phyloP scores from a whole-genome alignment of 2,888 invertebrate genomes.

The Chelonus formosanus region DNA sequence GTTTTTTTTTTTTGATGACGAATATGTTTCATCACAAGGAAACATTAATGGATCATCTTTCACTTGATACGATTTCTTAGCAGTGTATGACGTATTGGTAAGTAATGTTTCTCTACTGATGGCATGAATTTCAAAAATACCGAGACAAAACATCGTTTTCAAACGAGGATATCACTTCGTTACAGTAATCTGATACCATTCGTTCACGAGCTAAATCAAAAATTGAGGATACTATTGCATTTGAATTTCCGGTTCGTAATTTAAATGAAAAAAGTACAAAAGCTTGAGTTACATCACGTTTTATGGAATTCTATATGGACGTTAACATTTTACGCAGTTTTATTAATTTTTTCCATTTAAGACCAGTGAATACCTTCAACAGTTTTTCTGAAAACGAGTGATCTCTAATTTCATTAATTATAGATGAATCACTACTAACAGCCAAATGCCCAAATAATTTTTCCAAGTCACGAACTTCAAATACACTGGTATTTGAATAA shows the following conservation, averaged over 20 bases:
- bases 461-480: constrained; percentile 19
- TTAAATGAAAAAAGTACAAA: constrained; percentile 32
- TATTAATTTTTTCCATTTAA: constrained; percentile 28
- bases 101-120: constrained; percentile 21
- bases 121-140: constrained; percentile 28
- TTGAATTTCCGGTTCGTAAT: constrained; percentile 29
- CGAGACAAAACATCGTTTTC: constrained; percentile 32
- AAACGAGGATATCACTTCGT: constrained; percentile 33
- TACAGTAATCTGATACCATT: constrained; percentile 33
- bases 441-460: constrained; percentile 20
- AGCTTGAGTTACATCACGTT: constrained; percentile 30
- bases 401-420: constrained; percentile 31
- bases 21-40: constrained; percentile 40
- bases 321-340: constrained; percentile 30
- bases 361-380: constrained; percentile 24
- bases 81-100: constrained; percentile 10
- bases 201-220: constrained; percentile 26
- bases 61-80: constrained; percentile 16
- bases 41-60: constrained; percentile 25
- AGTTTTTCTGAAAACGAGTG: constrained; percentile 24
- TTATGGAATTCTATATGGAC: constrained; percentile 26
- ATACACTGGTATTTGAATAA: constrained; percentile 22
- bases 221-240: constrained; percentile 25
- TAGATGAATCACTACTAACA: constrained; percentile 20
- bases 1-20: constrained; percentile 41